Base-by-base conservation (phyloP, 2,113 vertebrate species). In the Siphamia tubifer region DNA sequence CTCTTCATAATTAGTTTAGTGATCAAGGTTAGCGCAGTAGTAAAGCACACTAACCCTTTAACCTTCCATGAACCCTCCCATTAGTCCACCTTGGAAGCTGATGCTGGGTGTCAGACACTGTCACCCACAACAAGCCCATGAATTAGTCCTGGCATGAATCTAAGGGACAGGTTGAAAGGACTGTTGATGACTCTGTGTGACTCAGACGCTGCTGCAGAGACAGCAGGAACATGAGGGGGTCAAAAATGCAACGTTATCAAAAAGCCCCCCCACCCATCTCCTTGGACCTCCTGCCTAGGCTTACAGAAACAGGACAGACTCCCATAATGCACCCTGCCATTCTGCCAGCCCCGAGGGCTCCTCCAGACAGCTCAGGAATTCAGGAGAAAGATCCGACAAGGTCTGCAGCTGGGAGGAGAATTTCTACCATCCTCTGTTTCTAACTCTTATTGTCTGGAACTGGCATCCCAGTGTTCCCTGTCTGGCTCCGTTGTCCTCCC, bases 391-490 rank as follows among this genome's bases (percentile, higher is more conserved):
- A 92, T 93, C 88, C 80, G 80, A 89, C 83, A 45, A 80, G 88
- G 87, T 89, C 92, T 92, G 90, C 90, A 90, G 90, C 92, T 85
- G 91, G 87, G 91, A 92, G 85, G 87, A 89, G 87, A 91, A 93
- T 93, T 91, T 92, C 87, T 86, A 85, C 88, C 85, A 89, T 92
- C 92, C 90, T 88, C 82, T 58, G 72, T 85, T 91, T 70, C 82
- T 58, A 67, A 21, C 39, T 68, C 74, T 90, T 78, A 90, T 91
- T 93, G 91, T 93, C 89, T 88, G 74, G 35, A 19, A 24, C 39
- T 64, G 88, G 81, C 85, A 84, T 92, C 93, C 89, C 89, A 86
- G 85, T 89, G 91, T 74, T 81, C 75, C 69, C 81, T 77, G 90
- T 91, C 90, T 91, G 85, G 80, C 88, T 92, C 93, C 84, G 90